Evolutionary conservation across 2,113 vertebrate species (phyloP), one percentile per base, ranked within the genome.

Genomic region (Rhagologus leucostigma): DNA sequence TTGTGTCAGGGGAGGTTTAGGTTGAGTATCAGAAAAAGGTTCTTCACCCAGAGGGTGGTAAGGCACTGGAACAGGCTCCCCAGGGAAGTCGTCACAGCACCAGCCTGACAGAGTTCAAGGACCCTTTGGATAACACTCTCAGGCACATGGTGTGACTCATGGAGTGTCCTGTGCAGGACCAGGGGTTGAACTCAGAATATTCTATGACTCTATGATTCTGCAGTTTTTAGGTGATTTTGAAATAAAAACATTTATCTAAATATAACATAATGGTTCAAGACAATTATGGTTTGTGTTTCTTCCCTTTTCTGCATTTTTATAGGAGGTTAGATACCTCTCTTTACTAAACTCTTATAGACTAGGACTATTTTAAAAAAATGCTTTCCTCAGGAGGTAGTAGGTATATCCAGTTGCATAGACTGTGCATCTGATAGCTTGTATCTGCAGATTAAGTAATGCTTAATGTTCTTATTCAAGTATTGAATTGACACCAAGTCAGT

Each of bases 361-460:
- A 70, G 60, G 11, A 7, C 17, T 1, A 3, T 90, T 52, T 49
- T 19, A 7, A 69, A 67, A 21, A 60, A 64, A 60, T 22, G 5
- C 30, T 70, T 70, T 82, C 24, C 18, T 50, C 6, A n/a, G 5
- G 26, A 65, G 1, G 1, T 6, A n/a, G 7, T 0, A 9, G 0
- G 5, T 55, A 7, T 24, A 41, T 39, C 3, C 3, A 32, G 9
- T 42, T 90, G 13, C 17, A 24, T 3, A 65, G 14, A 35, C 7
- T 67, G 30, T 35, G 21, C 3, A 53, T 47, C n/a, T 62, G 4
- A 23, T 26, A 79, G 5, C 9, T 20, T 65, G 4, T 29, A 39
- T n/a, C 10, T 29, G 57, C 4, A 42, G 57, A 80, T 78, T 70
- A 56, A 62, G 33, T 19, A 88, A 9, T 11, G 6, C 1, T 57